Percentiles rank a stretch among this genome's conserved stretches.
phyloP scores from a whole-genome alignment of 2,113 vertebrate species.

The Stigmatopora nigra region DNA sequence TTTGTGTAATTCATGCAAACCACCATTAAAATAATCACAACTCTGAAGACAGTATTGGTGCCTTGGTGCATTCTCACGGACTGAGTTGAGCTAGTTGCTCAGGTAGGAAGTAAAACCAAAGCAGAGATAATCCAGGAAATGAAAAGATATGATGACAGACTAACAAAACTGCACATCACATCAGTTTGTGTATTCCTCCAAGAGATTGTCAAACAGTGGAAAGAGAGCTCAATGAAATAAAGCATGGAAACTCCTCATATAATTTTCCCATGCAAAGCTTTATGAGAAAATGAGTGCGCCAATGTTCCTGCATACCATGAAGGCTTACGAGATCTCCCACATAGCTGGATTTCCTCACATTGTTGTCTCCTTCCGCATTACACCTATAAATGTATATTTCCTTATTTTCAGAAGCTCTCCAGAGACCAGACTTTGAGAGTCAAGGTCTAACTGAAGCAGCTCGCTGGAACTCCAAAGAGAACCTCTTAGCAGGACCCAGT shows the following conservation, averaged over 20 bases:
- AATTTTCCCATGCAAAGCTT: constrained; percentile 1
- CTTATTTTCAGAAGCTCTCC: constrained; percentile 82
- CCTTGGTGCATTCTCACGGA: constrained; percentile 30
- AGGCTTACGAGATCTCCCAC: constrained; percentile 16
- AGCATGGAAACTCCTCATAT: constrained; percentile 7
- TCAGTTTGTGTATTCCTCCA: constrained; percentile 22
- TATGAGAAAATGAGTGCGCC: constrained; percentile 21
- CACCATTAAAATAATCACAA: constrained; percentile 28
- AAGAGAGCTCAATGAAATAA: constrained; percentile 13
- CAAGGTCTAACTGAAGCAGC: constrained; percentile 90
- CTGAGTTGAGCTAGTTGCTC: constrained; percentile 14
- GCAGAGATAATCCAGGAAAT: constrained; percentile 51
- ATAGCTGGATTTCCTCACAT: constrained; percentile 7
- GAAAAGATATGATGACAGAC: constrained; percentile 31
- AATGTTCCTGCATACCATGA: constrained; percentile 18
- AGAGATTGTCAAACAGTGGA: constrained; percentile 26
- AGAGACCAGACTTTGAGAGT: constrained; percentile 91
- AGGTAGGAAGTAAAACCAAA: constrained; percentile 34
- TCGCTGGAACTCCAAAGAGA: constrained; percentile 99
- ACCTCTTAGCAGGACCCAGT: constrained; percentile 89
- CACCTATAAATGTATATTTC: neutral
- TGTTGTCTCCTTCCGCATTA: neutral
- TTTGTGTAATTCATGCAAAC: constrained; percentile 15
- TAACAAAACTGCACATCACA: constrained; percentile 18
- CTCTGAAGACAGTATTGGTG: constrained; percentile 2